phyloP scores from a whole-genome alignment of 2,888 invertebrate species.

The Lasius fuliginosus region DNA sequence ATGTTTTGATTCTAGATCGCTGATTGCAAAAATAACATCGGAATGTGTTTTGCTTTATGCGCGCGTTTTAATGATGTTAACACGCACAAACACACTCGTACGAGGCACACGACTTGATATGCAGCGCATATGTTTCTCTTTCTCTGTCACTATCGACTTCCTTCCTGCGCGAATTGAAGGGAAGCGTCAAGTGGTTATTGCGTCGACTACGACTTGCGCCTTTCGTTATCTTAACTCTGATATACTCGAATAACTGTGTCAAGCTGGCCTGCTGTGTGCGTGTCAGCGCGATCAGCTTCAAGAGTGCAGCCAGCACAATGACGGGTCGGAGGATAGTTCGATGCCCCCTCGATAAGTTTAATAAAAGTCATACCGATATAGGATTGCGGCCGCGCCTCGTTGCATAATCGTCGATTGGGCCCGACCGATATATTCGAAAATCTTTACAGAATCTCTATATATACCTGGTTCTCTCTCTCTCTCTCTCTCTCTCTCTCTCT shows the following conservation, averaged over 20 bases:
- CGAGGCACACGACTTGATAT: conserved; percentile 78
- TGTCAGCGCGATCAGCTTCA: neutral
- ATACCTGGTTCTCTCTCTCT: neutral
- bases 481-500: too few species aligned
- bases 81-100: neutral
- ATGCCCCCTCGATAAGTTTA: conserved; percentile 54
- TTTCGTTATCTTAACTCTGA: conserved; percentile 70
- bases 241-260: conserved; percentile 51
- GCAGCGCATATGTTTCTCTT: conserved; percentile 68
- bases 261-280: conserved; percentile 11
- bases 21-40: neutral
- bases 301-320: conserved; percentile 34
- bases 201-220: conserved; percentile 61
- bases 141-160: conserved; percentile 78
- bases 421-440: conserved; percentile 1
- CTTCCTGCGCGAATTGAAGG: conserved; percentile 80
- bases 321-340: conserved; percentile 53
- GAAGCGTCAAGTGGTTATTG: conserved; percentile 71
- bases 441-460: neutral
- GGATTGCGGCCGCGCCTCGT: conserved; percentile 2
- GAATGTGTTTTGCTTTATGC: conserved; percentile 1
- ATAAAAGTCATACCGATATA: conserved; percentile 38
- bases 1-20: neutral
- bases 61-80: neutral
- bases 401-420: neutral